These are phyloP conservation scores for Ianthella basta DNA, from an alignment of 37 sponge, comb jelly and placozoan genomes.

Conservation along the genomic window DNA sequence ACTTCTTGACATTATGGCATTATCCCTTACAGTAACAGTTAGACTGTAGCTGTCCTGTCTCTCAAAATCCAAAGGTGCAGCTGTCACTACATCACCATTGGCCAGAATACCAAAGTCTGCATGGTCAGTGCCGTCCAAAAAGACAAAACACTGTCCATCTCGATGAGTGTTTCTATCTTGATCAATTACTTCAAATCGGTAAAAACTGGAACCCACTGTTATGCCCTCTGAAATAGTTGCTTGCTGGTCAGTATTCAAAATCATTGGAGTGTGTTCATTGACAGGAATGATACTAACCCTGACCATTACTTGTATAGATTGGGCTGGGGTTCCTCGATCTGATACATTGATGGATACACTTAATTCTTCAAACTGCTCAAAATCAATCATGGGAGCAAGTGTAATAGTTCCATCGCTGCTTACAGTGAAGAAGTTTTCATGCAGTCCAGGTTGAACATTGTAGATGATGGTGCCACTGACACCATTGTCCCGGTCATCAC, in stretches of 20 bases:
- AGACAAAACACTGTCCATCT: background rate
- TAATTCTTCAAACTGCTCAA: background rate
- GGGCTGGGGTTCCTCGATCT: background rate
- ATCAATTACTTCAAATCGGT: background rate
- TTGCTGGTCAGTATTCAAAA: background rate
- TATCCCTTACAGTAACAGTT: slow-evolving; percentile 49
- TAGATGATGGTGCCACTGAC: background rate
- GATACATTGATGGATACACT: background rate
- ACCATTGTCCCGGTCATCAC: slow-evolving; percentile 8
- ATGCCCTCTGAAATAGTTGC: slow-evolving; percentile 20
- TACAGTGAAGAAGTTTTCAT: background rate
- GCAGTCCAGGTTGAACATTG: background rate
- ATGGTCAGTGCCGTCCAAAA: background rate
- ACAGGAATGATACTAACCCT: slow-evolving; percentile 16
- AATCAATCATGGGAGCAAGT: background rate
- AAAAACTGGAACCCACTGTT: slow-evolving; percentile 14
- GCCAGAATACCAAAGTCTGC: slow-evolving; percentile 16
- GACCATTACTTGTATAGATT: background rate
- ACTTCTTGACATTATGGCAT: slow-evolving; percentile 10
- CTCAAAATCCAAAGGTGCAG: slow-evolving; percentile 54
- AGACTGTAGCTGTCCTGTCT: slow-evolving; percentile 42
- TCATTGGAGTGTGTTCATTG: slow-evolving; percentile 32
- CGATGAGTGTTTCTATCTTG: background rate
- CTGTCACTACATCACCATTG: slow-evolving; percentile 27
- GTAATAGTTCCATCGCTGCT: background rate